Base-by-base conservation (phyloP, 53 echinoderm and acorn worm genomes). In the Crossaster papposus region DNA sequence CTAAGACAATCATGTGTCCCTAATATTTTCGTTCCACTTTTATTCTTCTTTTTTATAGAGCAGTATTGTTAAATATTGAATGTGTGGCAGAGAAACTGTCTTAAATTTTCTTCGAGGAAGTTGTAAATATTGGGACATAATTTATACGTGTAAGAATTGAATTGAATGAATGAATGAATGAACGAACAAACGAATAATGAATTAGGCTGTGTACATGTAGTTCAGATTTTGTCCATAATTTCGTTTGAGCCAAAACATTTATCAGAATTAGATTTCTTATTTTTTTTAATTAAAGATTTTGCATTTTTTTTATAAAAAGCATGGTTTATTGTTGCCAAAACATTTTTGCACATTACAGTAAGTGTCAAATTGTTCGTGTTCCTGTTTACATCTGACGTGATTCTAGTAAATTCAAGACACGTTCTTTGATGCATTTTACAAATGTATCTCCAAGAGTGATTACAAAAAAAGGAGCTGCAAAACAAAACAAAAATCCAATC, bases 111-210 rank as follows among this genome's bases (percentile, higher is more conserved):
- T n/a, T 14, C 20, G 24, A 85, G 73, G 17, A 73, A 52, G n/a
- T 54, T 85, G 85, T 85, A 85, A 85, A 85, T 85, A 85, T 54
- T 52, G 51, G 44, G 73, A 72, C 70, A 54, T 85, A 65, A 85
- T 85, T 85, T 85, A 85, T 85, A 85, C 85, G 17, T 85, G 85
- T 85, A 35, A 17, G 54, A 85, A 18, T 58, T n/a, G n/a, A n/a
- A n/a, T 52, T 58, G 58, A 85, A 71, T 85, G 85, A 85, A 72
- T 51, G 73, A 53, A 70, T 9, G 44, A 44, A 44, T 44, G 44
- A 44, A 44, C 9, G 44, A 44, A 44, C 44, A 9, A 44, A 44
- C 5, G 44, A 44, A 44, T 44, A 9, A 5, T 5, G 44, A 44
- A 10, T 29, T 17, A 54, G 84, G 72, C 82, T 35, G 23, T 62